Percentiles rank a stretch among this genome's conserved stretches.
Conservation (phyloP, 1,140 invertebrate species). For the Tetranychus cinnabarinus region DNA sequence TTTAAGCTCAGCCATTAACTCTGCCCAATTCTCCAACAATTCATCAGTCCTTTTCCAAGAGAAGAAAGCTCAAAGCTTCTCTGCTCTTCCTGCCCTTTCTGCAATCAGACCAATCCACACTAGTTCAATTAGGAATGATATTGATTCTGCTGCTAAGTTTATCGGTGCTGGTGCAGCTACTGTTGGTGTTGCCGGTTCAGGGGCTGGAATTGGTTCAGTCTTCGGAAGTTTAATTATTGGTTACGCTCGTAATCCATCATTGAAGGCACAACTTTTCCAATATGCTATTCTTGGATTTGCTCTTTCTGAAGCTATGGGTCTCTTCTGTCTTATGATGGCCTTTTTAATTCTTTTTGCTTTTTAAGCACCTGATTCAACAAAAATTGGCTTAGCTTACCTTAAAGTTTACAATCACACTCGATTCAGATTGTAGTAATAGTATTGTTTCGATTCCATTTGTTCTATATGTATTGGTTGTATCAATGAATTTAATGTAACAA, state of each 20-base stretch:
- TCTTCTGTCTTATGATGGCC: constrained; percentile 99
- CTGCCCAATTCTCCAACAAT: background rate
- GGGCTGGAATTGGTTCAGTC: constrained; percentile 96
- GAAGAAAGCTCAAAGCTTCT: background rate
- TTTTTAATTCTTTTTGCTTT: constrained; percentile 98
- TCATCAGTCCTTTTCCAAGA: background rate
- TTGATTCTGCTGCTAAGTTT: constrained; percentile 99
- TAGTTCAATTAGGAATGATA: constrained; percentile 56
- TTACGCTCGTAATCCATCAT: constrained; percentile 88
- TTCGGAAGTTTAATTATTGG: constrained; percentile 98
- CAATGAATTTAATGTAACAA: no score
- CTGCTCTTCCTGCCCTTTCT: background rate
- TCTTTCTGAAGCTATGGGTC: constrained; percentile 99
- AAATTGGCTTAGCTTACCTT: no score
- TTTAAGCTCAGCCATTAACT: background rate
- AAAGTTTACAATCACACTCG: no score
- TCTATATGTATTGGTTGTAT: no score
- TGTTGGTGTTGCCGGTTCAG: constrained; percentile 96
- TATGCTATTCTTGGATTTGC: constrained; percentile 98
- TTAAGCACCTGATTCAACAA: constrained; percentile 28
- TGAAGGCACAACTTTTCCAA: constrained; percentile 95
- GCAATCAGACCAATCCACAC: background rate
- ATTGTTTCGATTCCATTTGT: no score
- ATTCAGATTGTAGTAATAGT: no score
- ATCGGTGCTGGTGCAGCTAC: constrained; percentile 99